Base-by-base conservation (phyloP, 2,888 invertebrate genomes). In the Lycaena phlaeas region DNA sequence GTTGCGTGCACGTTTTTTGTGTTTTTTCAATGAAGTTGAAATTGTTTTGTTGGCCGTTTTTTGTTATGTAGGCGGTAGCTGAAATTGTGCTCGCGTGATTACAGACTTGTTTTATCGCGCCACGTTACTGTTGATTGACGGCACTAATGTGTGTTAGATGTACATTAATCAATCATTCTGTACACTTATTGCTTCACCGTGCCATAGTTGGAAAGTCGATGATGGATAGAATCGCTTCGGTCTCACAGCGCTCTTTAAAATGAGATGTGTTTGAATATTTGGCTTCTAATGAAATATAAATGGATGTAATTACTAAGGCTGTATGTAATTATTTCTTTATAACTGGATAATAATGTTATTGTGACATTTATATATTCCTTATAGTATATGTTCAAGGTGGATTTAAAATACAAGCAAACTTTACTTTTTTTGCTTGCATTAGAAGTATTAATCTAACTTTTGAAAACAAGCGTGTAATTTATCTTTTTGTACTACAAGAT, bases 91-190 rank as follows among this genome's bases (percentile, higher is more conserved):
- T 67, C 58, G 68, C 66, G 65, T 69, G 73, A 68, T 69, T 60
- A 57, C 61, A 49, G 63, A 60, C 65, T 67, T 66, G 67, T 73
- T 72, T 72, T 71, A 69, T 68, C 64, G 60, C 60, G 62, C 61
- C 60, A 54, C 57, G 61, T 57, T 56, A 58, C 50, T 51, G 59
- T 57, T 78, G 79, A 79, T 72, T 74, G 79, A 81, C 71, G 67
- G 66, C 58, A 61, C 64, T 75, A 73, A 79, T 76, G 71, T 67
- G 64, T 67, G 59, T 54, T 68, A 59, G 68, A 71, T 61, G 66
- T 61, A 57, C 63, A 70, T 78, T 72, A 74, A 82, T 81, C 76
- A 77, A 73, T 69, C 75, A 77, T 63, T 58, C 60, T 47, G 53
- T 57, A 56, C 57, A 59, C 71, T 75, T 72, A 72, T 71, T 65